These are phyloP conservation scores for Chelonus formosanus DNA, from an alignment of 2,888 invertebrate species.

Conservation along the genomic window DNA sequence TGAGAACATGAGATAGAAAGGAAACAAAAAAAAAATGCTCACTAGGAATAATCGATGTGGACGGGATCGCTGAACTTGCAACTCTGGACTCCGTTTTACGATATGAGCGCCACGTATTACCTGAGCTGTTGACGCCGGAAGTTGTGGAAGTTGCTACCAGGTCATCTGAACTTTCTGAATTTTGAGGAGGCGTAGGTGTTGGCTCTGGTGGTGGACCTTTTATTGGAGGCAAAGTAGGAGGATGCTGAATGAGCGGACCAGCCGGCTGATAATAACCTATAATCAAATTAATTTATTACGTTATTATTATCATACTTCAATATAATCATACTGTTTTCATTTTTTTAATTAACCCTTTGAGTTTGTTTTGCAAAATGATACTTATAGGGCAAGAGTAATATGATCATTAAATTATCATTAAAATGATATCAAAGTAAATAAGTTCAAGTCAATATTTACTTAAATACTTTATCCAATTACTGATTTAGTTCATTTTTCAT, in stretches of 20 bases:
- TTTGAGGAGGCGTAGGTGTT: constrained; percentile 63
- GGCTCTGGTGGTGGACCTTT: constrained; percentile 62
- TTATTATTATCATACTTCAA: background rate
- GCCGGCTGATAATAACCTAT: constrained; percentile 92
- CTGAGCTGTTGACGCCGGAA: constrained; percentile 60
- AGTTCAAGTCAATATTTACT: too few relatives aligned
- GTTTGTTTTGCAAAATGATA: too few relatives aligned
- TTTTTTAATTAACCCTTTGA: too few relatives aligned
- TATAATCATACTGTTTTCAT: background rate
- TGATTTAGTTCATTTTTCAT: too few relatives aligned
- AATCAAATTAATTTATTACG: constrained; percentile 49
- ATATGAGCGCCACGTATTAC: constrained; percentile 44
- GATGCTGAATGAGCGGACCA: constrained; percentile 79
- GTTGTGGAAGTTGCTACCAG: constrained; percentile 60
- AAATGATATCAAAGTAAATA: too few relatives aligned
- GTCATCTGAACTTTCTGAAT: constrained; percentile 62
- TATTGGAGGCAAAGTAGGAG: constrained; percentile 64
- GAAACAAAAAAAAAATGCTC: constrained; percentile 29
- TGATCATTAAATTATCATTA: too few relatives aligned
- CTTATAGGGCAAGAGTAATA: too few relatives aligned
- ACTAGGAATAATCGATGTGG: constrained; percentile 35
- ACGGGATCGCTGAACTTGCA: constrained; percentile 33
- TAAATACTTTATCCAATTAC: too few relatives aligned
- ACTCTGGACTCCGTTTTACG: constrained; percentile 37
- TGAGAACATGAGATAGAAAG: background rate